Evolutionary conservation across 1,140 invertebrate genomes (phyloP), one percentile per base, ranked within the genome.

Genomic region (Caenorhabditis brenneri): DNA sequence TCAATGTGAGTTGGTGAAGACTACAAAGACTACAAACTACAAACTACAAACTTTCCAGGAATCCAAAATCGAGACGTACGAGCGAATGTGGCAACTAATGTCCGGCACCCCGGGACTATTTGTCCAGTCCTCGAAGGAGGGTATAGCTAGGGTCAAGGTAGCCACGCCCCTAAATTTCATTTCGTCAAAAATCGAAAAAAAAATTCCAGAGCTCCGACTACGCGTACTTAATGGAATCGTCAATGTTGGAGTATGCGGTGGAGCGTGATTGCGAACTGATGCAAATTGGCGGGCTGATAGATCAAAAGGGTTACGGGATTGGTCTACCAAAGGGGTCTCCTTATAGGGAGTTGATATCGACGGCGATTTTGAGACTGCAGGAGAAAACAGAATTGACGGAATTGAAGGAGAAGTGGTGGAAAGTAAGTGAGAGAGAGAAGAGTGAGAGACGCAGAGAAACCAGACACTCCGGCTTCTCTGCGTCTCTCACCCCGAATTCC

Each of bases 341-440:
- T 94, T 88, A 92, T 95, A 81, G 93, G 94, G 84, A 91, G 92
- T 0, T 91, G 96, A 5, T 95, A 94, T 80, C 48, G 85, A 93
- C 93, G 46, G 95, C 94, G 3, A 93, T 96, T 48, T 91, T 96
- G 27, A 93, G 94, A 86, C 90, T 96, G 2, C 95, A 96, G 91
- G 95, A 96, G 91, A 93, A 93, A 36, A 95, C 94, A 0, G 89
- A 93, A 24, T 91, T 96, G 1, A 93, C 93, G 4, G 92, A 93
- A 42, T 91, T 96, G 51, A 95, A 95, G 90, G 94, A 93, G 10
- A 95, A 95, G 91, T 96, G 95, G 95, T 96, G 95, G 95, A 93
- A 94, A 90, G 65, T 74, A 36, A 42, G 65, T 19, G n/a, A n/a
- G n/a, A n/a, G n/a, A n/a, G n/a, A n/a, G n/a, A n/a, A n/a, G n/a